Conservation (phyloP, 2,113 vertebrate species). For the Phylloscopus trochilus region DNA sequence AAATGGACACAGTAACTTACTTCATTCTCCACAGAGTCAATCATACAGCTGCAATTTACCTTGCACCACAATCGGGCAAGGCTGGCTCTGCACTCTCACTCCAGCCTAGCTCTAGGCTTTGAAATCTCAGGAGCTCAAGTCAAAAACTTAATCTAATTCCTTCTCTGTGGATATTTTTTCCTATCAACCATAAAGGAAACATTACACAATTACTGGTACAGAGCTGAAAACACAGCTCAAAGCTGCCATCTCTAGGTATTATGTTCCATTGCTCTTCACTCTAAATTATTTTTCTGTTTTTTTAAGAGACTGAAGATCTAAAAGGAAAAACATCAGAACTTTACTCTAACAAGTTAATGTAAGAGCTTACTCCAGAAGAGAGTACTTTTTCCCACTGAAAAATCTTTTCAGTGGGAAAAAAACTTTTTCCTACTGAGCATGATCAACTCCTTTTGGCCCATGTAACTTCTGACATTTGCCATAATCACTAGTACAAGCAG, state of each 20-base stretch:
- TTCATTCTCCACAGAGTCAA: slow-evolving; percentile 42
- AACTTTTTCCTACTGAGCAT: neutral
- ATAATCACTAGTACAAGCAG: neutral
- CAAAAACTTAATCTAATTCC: slow-evolving; percentile 52
- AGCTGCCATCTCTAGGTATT: slow-evolving; percentile 55
- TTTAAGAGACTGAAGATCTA: neutral
- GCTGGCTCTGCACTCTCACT: neutral
- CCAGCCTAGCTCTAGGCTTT: neutral
- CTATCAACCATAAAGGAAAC: neutral
- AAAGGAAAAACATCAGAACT: neutral
- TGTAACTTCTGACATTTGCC: neutral
- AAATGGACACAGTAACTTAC: slow-evolving; percentile 27
- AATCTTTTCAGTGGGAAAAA: no score
- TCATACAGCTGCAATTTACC: slow-evolving; percentile 37
- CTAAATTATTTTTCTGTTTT: neutral
- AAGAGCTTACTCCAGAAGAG: neutral
- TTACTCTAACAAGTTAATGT: neutral
- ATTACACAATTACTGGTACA: neutral
- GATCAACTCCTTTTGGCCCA: neutral
- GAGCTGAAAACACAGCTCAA: slow-evolving; percentile 35
- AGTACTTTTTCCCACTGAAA: neutral
- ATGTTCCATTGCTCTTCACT: neutral
- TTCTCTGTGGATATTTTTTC: slow-evolving; percentile 27
- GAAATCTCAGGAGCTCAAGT: slow-evolving; percentile 50
- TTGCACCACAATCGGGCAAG: neutral